Evolutionary conservation across 2,888 invertebrate genomes (phyloP).

Genomic region (Seira ritae): DNA sequence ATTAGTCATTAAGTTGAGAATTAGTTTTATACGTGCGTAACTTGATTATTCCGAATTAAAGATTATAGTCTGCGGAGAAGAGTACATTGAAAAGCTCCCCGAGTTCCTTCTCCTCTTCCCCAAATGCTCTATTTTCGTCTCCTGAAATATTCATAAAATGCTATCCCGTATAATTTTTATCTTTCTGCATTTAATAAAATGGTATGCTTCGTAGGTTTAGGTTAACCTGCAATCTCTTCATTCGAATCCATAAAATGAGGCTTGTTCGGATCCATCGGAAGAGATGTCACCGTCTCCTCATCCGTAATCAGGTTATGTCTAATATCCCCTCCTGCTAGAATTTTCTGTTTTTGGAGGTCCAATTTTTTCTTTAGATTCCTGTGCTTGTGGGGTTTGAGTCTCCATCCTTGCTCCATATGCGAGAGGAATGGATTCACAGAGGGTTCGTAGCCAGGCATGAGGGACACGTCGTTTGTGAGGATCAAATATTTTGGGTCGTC

Average conservation of each 20-base stretch:
- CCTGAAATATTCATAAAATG: conserved; percentile 9
- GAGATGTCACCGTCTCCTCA: not conserved
- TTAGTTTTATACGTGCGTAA: no score
- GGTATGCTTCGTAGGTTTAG: no score
- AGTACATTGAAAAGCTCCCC: conserved; percentile 20
- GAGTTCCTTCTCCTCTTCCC: conserved; percentile 40
- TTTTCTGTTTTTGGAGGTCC: no score
- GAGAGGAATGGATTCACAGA: conserved; percentile 40
- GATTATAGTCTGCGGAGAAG: conserved; percentile 29
- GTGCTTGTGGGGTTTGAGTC: conserved; percentile 19
- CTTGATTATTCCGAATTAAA: not conserved
- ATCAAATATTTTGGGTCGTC: no score
- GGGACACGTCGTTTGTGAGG: not conserved
- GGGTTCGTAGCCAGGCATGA: conserved; percentile 11
- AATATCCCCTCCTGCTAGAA: no score
- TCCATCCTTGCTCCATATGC: conserved; percentile 38
- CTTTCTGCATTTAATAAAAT: no score
- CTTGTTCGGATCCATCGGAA: conserved; percentile 24
- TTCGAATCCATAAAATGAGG: conserved; percentile 38
- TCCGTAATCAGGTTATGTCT: not conserved
- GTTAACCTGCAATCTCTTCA: conserved; percentile 27
- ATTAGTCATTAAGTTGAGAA: no score
- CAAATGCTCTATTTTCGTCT: conserved; percentile 34
- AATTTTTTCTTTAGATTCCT: conserved; percentile 8
- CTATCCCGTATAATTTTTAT: not conserved